These are phyloP conservation scores for Acrocephalus arundinaceus DNA, from an alignment of 2,113 vertebrate genomes.

Conservation along the genomic window DNA sequence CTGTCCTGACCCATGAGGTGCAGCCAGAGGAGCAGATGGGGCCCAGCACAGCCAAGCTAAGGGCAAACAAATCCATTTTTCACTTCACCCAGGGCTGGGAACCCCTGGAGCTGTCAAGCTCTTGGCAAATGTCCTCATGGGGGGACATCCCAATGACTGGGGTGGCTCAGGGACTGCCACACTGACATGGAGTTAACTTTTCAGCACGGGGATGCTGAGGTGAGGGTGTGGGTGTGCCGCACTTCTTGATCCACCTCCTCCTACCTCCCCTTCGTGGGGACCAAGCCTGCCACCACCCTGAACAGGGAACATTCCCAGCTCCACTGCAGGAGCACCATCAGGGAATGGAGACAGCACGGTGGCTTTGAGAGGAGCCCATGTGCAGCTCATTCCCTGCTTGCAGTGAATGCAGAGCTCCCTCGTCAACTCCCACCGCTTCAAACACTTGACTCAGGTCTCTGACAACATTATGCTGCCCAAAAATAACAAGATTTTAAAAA, in stretches of 20 bases:
- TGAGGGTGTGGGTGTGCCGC: background rate
- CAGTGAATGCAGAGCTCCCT: background rate
- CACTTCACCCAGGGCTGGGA: background rate
- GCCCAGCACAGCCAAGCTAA: background rate
- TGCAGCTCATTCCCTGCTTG: background rate
- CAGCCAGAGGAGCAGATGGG: fast-evolving
- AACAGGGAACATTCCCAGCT: background rate
- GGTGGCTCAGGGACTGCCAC: background rate
- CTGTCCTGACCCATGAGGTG: fast-evolving
- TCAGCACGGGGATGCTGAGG: background rate
- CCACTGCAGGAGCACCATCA: background rate
- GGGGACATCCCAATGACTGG: background rate
- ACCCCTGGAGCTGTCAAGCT: background rate
- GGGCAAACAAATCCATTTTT: background rate
- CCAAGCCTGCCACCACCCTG: background rate
- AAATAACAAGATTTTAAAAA: constrained; percentile 69
- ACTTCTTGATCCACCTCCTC: background rate
- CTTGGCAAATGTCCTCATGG: background rate
- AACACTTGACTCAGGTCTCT: constrained; percentile 23
- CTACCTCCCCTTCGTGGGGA: background rate
- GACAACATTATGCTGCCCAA: constrained; percentile 25
- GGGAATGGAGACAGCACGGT: fast-evolving
- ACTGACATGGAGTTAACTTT: background rate
- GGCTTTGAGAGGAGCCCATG: background rate
- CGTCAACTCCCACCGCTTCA: background rate